Evolutionary conservation across 2,888 invertebrate genomes (phyloP).

Genomic region (Cylloceria caligata): DNA sequence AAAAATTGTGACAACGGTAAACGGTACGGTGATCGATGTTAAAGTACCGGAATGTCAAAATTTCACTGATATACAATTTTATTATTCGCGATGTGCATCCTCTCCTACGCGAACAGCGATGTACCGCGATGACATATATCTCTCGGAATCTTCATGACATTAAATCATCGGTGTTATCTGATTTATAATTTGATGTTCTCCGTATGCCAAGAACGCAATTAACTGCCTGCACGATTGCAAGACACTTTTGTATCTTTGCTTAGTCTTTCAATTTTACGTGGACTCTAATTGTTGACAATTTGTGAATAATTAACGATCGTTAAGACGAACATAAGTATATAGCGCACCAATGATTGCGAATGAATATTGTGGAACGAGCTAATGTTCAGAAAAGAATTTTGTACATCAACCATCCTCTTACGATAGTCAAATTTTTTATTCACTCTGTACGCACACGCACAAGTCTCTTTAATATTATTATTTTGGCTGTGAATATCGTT

Average conservation of each 20-base stretch:
- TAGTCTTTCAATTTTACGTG: neutral
- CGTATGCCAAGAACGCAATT: neutral
- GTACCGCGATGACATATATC: neutral
- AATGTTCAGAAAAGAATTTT: constrained; percentile 6
- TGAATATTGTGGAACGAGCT: constrained; percentile 17
- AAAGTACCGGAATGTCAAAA: neutral
- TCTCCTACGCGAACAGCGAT: too few relatives aligned
- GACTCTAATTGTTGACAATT: constrained; percentile 27
- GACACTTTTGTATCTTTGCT: too few relatives aligned
- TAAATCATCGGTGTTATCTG: constrained; percentile 21
- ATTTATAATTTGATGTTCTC: constrained; percentile 9
- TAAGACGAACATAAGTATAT: constrained; percentile 23
- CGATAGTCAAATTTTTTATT: constrained; percentile 7
- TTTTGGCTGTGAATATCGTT: constrained; percentile 19
- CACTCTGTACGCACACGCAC: neutral
- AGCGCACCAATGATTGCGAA: constrained; percentile 13
- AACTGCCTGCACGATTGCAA: neutral
- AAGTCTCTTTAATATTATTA: constrained; percentile 20
- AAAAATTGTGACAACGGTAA: neutral
- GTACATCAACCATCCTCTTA: neutral
- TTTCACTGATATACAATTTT: neutral
- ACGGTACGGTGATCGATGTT: neutral
- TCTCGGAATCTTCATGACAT: neutral
- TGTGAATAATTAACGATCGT: constrained; percentile 43
- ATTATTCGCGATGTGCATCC: too few relatives aligned